Evolutionary conservation across 2,113 vertebrate species (phyloP), one percentile per base, ranked within the genome.

Genomic region (pig (Sus scrofa)): DNA sequence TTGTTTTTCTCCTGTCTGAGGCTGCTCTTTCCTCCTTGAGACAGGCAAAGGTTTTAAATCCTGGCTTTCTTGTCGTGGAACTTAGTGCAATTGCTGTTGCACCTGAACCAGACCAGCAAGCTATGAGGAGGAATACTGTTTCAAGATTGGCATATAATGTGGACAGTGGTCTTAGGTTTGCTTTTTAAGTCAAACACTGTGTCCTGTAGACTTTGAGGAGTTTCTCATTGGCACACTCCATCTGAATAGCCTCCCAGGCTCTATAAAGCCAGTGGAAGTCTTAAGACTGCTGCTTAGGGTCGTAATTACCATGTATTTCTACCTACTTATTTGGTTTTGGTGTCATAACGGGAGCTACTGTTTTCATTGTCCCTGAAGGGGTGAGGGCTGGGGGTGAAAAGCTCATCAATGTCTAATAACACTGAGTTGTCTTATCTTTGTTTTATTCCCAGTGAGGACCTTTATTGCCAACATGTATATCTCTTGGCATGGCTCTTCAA

Each of bases 1-100:
- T 98, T 98, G 96, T 97, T 98, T 98, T 98, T 96, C 96, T 97
- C 93, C 93, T 96, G 86, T 97, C 96, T 91, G 93, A 98, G 96
- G 67, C 89, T 74, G 3, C 96, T 77, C 95, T 97, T 98, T 94
- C 95, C 81, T 98, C 83, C 93, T 94, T 86, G 95, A 96, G 96
- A 98, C 85, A 97, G 89, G 89, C 77, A 73, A 62, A 95, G 78
- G 93, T 86, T 94, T 96, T 96, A 96, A 96, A 63, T 95, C 63
- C 97, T 93, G 39, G 85, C 78, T 92, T 95, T 77, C 78, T 97
- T 94, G 95, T 96, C 92, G 12, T 54, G 94, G 83, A 97, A 91
- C 86, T 97, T 56, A 97, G 87, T 94, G 86, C 83, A 73, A 32
- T 96, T 97, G 95, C 89, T 96, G 12, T 86, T 75, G 4, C 83